These are phyloP conservation scores for Cataglyphis altisquamis DNA, from an alignment of 2,888 invertebrate genomes.

Conservation along the genomic window DNA sequence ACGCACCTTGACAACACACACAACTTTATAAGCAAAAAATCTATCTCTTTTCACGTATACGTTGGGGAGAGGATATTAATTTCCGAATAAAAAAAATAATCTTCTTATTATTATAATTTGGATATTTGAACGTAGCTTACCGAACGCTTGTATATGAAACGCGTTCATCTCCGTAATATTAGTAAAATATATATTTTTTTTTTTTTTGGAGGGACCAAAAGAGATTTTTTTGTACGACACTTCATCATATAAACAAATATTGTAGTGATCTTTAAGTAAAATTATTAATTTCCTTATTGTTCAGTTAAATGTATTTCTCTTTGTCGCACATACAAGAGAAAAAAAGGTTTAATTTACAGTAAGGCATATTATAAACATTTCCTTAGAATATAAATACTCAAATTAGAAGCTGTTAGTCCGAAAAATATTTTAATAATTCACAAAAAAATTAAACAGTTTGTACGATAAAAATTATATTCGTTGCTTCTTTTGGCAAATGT, in stretches of 20 bases:
- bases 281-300: not conserved
- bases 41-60: not conserved
- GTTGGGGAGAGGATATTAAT: not conserved
- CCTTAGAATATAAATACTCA: not conserved
- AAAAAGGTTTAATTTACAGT: not conserved
- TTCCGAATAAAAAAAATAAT: not conserved
- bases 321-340: not conserved
- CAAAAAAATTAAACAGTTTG: not conserved
- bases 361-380: not conserved
- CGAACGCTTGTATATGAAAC: not conserved
- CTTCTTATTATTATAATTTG: not conserved
- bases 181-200: not conserved
- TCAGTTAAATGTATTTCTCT: not conserved
- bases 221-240: too few relatives aligned
- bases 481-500: not conserved
- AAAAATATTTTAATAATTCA: slow-evolving; percentile 1
- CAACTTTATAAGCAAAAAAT: not conserved
- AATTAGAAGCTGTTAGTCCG: not conserved
- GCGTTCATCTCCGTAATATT: not conserved
- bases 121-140: not conserved
- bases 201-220: too few relatives aligned
- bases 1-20: not conserved
- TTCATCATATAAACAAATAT: not conserved
- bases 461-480: not conserved
- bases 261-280: not conserved